Evolutionary conservation across 2,888 invertebrate genomes (phyloP).

Genomic region (Charanyca ferruginea): DNA sequence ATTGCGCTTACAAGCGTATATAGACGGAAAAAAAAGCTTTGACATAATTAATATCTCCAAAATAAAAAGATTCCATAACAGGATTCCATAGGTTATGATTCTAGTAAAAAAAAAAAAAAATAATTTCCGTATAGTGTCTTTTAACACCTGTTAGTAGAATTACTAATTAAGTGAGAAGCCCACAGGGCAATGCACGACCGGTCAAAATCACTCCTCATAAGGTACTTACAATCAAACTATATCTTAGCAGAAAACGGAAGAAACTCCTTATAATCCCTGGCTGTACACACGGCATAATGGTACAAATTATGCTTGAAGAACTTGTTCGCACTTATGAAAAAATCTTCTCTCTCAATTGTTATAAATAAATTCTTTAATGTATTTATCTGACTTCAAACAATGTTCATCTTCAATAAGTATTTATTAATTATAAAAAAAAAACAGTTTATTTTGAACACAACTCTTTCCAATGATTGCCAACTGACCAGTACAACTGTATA

Average conservation of each 20-base stretch:
- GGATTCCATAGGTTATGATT: too few relatives aligned
- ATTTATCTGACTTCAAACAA: not conserved
- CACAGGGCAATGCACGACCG: too few relatives aligned
- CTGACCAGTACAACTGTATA: not conserved
- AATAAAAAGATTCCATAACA: too few relatives aligned
- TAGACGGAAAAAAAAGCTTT: not conserved
- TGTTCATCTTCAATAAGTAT: not conserved
- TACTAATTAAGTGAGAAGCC: too few relatives aligned
- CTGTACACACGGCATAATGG: slow-evolving; percentile 56
- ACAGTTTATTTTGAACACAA: not conserved
- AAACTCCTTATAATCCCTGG: slow-evolving; percentile 59
- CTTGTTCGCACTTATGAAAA: not conserved
- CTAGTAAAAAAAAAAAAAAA: too few relatives aligned
- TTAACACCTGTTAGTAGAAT: too few relatives aligned
- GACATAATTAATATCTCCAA: too few relatives aligned
- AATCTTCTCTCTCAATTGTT: not conserved
- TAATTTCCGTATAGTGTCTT: too few relatives aligned
- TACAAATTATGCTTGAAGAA: not conserved
- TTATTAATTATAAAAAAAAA: not conserved
- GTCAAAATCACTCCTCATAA: too few relatives aligned
- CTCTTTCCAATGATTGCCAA: not conserved
- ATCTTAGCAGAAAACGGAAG: slow-evolving; percentile 62
- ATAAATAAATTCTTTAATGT: not conserved
- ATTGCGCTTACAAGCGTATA: too few relatives aligned
- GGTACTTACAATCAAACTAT: slow-evolving; percentile 57